Conservation (phyloP, 2,888 invertebrate species). For the Epistrophe grossulariae region DNA sequence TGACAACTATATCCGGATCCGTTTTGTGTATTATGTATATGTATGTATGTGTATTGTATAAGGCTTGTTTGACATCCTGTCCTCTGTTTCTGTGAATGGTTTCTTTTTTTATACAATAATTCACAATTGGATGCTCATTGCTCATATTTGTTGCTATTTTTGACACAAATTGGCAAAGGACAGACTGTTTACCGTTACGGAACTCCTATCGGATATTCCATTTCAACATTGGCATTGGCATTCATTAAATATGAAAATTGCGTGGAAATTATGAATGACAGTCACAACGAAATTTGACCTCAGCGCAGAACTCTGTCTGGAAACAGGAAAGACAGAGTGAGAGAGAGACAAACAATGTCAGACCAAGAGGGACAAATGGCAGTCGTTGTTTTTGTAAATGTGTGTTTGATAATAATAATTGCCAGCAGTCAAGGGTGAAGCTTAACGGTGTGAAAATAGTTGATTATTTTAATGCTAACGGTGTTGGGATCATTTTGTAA, state of each 20-base stretch:
- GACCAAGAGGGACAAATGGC: background rate
- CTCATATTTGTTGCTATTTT: slow-evolving; percentile 53
- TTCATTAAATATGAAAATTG: slow-evolving; percentile 72
- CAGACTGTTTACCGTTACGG: slow-evolving; percentile 68
- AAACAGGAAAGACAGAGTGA: background rate
- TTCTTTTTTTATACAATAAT: background rate
- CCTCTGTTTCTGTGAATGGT: background rate
- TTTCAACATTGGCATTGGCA: slow-evolving; percentile 19
- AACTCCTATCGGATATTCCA: slow-evolving; percentile 69
- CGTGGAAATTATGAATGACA: slow-evolving; percentile 58
- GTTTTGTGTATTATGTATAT: background rate
- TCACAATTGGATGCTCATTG: slow-evolving; percentile 58
- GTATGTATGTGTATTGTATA: too few species aligned
- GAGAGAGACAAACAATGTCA: background rate
- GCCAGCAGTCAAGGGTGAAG: slow-evolving; percentile 26
- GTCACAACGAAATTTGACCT: slow-evolving; percentile 21
- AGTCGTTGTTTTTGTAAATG: background rate
- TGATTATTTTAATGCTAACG: slow-evolving; percentile 58
- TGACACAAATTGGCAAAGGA: slow-evolving; percentile 60
- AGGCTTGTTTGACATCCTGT: background rate
- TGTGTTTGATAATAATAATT: background rate
- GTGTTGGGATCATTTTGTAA: slow-evolving; percentile 39
- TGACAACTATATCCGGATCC: slow-evolving; percentile 31
- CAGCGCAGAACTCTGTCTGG: background rate
- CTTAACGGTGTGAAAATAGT: slow-evolving; percentile 63